Evolutionary conservation across 2,797 vertebrate genomes (phyloP), one percentile per base, ranked within the genome.

Genomic region (Menidia menidia): DNA sequence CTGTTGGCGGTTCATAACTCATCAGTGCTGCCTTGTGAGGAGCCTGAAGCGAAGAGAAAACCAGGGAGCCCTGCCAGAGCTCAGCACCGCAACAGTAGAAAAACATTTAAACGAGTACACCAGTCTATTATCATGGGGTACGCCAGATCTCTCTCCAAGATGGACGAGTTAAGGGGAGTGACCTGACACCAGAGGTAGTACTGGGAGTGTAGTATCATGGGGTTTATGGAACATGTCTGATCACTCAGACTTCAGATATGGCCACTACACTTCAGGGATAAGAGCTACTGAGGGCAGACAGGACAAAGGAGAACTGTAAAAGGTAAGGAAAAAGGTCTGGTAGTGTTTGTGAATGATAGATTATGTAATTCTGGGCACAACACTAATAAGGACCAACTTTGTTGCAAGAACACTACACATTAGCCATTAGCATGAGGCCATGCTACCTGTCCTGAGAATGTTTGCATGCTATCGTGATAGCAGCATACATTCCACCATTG

Each of bases 361-460:
- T 68, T 15, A 30, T 68, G 56, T 43, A 68, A 52, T 15, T 25
- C 19, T n/a, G 39, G 19, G 19, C 12, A 32, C 30, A 45, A 31
- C 15, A 45, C 42, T n/a, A 51, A 43, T n/a, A 42, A 52, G 25
- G 35, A 59, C 1, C 14, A 33, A 10, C 6, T 32, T 7, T 68
- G 45, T 12, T 30, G 18, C 12, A 12, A 11, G 10, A 35, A 59
- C 35, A 39, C n/a, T 57, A 4, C 6, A 25, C 25, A 25, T 25
- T 25, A 57, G 43, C 30, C 5, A 16, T 56, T 19, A 43, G 41
- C 6, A 43, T 44, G 8, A 3, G 3, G 18, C 57, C 18, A 30
- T 41, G 39, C 6, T 51, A 41, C 16, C 3, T 51, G 6, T 32
- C 32, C 1, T 8, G 32, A 13, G 60, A 39, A 12, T 48, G 50